A percentile compares a stretch with the other conserved stretches of the same genome.
phyloP scores from a whole-genome alignment of 1,140 invertebrate genomes.

The Holotrichia oblita region DNA sequence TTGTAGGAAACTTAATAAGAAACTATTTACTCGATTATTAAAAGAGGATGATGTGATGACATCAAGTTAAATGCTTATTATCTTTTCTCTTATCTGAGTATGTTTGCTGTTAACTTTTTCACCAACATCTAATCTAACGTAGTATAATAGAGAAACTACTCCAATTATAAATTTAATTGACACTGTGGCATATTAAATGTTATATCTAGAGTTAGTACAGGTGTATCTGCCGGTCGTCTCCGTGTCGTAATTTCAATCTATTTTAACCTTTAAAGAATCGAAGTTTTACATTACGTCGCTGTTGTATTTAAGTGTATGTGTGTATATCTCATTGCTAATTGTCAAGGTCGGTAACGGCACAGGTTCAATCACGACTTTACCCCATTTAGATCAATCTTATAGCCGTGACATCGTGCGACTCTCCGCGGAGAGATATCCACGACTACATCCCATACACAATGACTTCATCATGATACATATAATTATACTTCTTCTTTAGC shows the following conservation, averaged over 20 bases:
- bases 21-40: neutral
- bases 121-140: too few species aligned
- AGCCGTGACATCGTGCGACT: constrained; percentile 49
- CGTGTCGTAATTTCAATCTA: constrained; percentile 34
- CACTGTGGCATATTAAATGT: too few species aligned
- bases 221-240: neutral
- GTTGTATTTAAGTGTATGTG: neutral
- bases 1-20: neutral
- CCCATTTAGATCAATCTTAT: constrained; percentile 52
- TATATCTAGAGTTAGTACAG: too few species aligned
- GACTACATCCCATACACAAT: constrained; percentile 44
- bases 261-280: constrained; percentile 35
- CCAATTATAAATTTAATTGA: too few species aligned
- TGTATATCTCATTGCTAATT: constrained; percentile 44
- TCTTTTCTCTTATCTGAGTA: too few species aligned
- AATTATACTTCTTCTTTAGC: constrained; percentile 40
- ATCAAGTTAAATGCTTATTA: neutral
- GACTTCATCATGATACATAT: constrained; percentile 51
- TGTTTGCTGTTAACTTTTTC: too few species aligned
- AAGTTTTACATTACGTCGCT: neutral
- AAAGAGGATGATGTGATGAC: constrained; percentile 16
- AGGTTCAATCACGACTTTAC: constrained; percentile 51
- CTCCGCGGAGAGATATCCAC: constrained; percentile 40
- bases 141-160: too few species aligned
- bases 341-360: constrained; percentile 50